Evolutionary conservation across 2,113 vertebrate species (phyloP), one percentile per base, ranked within the genome.

Genomic region (Carettochelys insculpta): DNA sequence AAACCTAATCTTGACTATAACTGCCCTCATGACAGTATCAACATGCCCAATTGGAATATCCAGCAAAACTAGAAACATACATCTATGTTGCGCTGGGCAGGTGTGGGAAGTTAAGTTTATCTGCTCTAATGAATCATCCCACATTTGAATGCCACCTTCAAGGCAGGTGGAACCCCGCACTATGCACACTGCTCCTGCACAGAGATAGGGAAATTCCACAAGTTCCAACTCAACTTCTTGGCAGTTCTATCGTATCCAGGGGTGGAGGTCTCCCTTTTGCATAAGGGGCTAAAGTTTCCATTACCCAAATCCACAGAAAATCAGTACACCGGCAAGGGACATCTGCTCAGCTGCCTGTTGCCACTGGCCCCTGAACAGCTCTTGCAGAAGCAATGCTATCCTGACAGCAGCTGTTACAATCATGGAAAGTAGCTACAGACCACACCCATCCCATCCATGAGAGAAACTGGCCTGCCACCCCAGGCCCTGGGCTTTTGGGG

Each of bases 1-100:
- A 95, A 78, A 80, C 13, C 77, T 85, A 75, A 83, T 83, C 80
- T 80, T 51, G 43, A 77, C 50, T 75, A 43, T 79, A 90, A 71
- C 50, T 2, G 1, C 4, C 56, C 50, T 86, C 24, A 53, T 0
- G 0, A 48, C 47, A 85, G 82, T 22, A n/a, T 82, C 47, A n/a
- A 48, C 34, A 22, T 31, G 34, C n/a, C 61, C n/a, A 38, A 16
- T 20, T 11, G 78, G 47, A 91, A 41, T 56, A 51, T 0, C 51
- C 3, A 77, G 45, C 1, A 1, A 82, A 52, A 65, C 43, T 43
- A 84, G 54, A 77, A 61, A 77, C 89, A 85, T 51, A 89, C 83
- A 56, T 56, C 3, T 84, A 48, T 5, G 5, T 10, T 0, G 0
- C 8, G 38, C 79, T 29, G n/a, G 27, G 54, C 31, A 29, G 20